Percentiles rank a stretch among this genome's conserved stretches.
Evolutionary conservation across 2,113 vertebrate species (phyloP).

Genomic region (Sceloporus undulatus): DNA sequence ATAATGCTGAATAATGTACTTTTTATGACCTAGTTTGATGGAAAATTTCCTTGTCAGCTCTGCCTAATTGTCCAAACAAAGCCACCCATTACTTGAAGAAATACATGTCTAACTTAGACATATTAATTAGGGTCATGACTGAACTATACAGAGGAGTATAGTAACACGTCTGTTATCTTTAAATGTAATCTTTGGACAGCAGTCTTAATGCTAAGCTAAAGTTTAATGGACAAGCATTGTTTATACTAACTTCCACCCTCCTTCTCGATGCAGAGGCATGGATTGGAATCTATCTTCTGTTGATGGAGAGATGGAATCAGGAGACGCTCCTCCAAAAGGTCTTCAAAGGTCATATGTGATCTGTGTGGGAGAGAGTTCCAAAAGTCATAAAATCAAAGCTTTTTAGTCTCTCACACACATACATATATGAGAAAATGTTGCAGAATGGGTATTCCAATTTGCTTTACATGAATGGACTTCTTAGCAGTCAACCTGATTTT

Average conservation of each 20-base stretch:
- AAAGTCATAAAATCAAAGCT: slow-evolving; percentile 56
- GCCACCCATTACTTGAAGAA: slow-evolving; percentile 83
- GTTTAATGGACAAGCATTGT: slow-evolving; percentile 82
- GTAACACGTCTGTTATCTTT: slow-evolving; percentile 84
- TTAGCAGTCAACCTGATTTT: not conserved
- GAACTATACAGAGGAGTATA: slow-evolving; percentile 79
- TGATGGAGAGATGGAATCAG: slow-evolving; percentile 46
- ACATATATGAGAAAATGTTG: not conserved
- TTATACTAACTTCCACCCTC: slow-evolving; percentile 67
- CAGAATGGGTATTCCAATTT: not conserved
- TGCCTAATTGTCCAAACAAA: slow-evolving; percentile 86
- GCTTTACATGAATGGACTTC: not conserved
- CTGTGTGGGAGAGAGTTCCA: slow-evolving; percentile 39
- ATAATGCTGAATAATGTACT: slow-evolving; percentile 90
- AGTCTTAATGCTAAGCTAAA: slow-evolving; percentile 78
- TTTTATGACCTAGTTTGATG: slow-evolving; percentile 86
- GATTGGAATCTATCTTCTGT: slow-evolving; percentile 60
- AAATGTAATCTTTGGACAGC: slow-evolving; percentile 82
- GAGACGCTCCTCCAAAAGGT: slow-evolving; percentile 30
- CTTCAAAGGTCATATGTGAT: slow-evolving; percentile 54
- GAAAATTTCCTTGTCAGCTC: slow-evolving; percentile 87
- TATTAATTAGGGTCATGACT: slow-evolving; percentile 87
- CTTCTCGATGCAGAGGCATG: slow-evolving; percentile 54
- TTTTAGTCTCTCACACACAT: not conserved
- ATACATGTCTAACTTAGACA: slow-evolving; percentile 80